Conservation (phyloP, 2,888 invertebrate species). For the Liodrosophila aerea region DNA sequence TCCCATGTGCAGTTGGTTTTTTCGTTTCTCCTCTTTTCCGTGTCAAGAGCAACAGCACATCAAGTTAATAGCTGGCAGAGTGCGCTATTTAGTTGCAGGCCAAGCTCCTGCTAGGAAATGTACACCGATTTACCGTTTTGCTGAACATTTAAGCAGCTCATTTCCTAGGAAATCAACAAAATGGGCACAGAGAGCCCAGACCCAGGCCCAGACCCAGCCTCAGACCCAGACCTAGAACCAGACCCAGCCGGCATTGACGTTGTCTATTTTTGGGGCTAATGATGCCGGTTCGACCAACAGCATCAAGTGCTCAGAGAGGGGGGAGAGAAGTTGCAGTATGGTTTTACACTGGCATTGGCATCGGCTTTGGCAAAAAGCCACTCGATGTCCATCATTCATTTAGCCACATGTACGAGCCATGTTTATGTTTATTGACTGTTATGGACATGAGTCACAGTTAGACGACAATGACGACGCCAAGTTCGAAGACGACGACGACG, state of each 20-base stretch:
- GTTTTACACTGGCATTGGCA: slow-evolving; percentile 8
- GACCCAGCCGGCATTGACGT: slow-evolving; percentile 30
- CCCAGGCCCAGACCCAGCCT: slow-evolving; percentile 12
- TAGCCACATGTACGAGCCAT: slow-evolving; percentile 61
- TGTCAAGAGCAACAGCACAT: slow-evolving; percentile 39
- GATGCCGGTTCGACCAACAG: slow-evolving; percentile 57
- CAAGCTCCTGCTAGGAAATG: slow-evolving; percentile 57
- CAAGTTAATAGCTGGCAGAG: slow-evolving; percentile 71
- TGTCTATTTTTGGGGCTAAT: slow-evolving; percentile 77
- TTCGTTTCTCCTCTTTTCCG: slow-evolving; percentile 34
- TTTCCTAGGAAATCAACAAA: slow-evolving; percentile 72
- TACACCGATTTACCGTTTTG: slow-evolving; percentile 67
- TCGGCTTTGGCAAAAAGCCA: slow-evolving; percentile 44
- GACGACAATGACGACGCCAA: slow-evolving; percentile 37
- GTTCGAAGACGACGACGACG: slow-evolving; percentile 26
- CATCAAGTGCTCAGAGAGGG: too few species aligned
- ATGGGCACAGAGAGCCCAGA: slow-evolving; percentile 57
- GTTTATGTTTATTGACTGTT: slow-evolving; percentile 79
- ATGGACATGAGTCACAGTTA: slow-evolving; percentile 78
- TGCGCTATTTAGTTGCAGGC: slow-evolving; percentile 33
- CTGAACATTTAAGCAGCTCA: slow-evolving; percentile 76
- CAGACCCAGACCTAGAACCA: slow-evolving; percentile 6
- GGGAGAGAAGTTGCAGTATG: too few species aligned
- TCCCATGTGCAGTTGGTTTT: neutral
- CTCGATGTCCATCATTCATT: slow-evolving; percentile 78